A percentile compares a stretch with the other conserved stretches of the same genome.
These are phyloP conservation scores for Acrobasis suavella DNA, from an alignment of 2,888 invertebrate species.

Conservation along the genomic window DNA sequence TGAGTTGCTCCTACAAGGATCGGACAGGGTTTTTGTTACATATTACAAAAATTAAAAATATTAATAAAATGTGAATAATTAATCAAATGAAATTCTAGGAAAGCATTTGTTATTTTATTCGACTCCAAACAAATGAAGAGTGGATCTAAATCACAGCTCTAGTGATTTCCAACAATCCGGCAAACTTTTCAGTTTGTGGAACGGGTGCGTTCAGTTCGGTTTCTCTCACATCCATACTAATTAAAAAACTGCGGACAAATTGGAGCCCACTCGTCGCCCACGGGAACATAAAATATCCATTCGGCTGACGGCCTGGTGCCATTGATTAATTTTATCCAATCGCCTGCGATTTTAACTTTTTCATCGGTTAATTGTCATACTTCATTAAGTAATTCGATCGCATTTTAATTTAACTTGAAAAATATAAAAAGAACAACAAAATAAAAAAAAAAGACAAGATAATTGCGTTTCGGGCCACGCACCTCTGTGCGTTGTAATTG, in stretches of 20 bases:
- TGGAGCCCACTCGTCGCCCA: slow-evolving; percentile 73
- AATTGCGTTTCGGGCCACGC: too few species aligned
- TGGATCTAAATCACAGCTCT: slow-evolving; percentile 20
- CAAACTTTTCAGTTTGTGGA: slow-evolving; percentile 35
- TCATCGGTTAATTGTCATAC: slow-evolving; percentile 69
- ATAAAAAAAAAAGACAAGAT: too few species aligned
- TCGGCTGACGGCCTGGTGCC: slow-evolving; percentile 63
- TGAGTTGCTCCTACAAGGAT: too few species aligned
- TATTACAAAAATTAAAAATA: background rate
- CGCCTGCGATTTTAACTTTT: slow-evolving; percentile 70
- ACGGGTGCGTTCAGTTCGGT: slow-evolving; percentile 67
- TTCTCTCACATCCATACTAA: slow-evolving; percentile 76
- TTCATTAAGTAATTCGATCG: slow-evolving; percentile 57
- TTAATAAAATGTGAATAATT: too few species aligned
- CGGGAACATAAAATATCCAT: slow-evolving; percentile 80
- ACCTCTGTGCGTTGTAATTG: too few species aligned
- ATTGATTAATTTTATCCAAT: slow-evolving; percentile 79
- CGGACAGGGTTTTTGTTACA: too few species aligned
- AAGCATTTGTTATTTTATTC: background rate
- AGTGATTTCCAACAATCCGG: slow-evolving; percentile 22
- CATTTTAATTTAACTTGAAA: background rate
- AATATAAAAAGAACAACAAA: too few species aligned
- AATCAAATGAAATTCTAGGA: too few species aligned
- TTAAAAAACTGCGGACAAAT: slow-evolving; percentile 81
- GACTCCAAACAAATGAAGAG: slow-evolving; percentile 1